Percentiles rank a stretch among this genome's conserved stretches.
Evolutionary conservation across 2,888 invertebrate genomes (phyloP).

Genomic region (Parelbella ahira): DNA sequence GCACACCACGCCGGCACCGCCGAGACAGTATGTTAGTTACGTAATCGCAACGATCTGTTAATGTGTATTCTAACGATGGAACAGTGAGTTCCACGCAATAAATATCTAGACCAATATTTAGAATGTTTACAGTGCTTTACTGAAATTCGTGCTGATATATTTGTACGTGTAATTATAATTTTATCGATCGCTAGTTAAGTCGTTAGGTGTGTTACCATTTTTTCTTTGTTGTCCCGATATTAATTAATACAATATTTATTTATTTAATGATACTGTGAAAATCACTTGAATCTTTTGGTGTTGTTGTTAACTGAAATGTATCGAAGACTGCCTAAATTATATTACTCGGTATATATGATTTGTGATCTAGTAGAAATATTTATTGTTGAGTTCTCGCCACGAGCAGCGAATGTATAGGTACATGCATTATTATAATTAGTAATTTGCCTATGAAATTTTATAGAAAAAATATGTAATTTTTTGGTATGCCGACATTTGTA

Average conservation of each 20-base stretch:
- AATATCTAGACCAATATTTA: constrained; percentile 78
- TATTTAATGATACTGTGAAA: constrained; percentile 64
- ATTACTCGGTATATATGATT: constrained; percentile 68
- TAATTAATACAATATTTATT: constrained; percentile 50
- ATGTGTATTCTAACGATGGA: constrained; percentile 48
- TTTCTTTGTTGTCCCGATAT: constrained; percentile 49
- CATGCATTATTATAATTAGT: constrained; percentile 21
- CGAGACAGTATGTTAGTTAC: constrained; percentile 37
- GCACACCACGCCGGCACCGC: too few relatives aligned
- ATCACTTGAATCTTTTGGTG: constrained; percentile 58
- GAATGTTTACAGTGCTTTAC: constrained; percentile 74
- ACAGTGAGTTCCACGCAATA: constrained; percentile 62
- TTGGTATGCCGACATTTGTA: too few relatives aligned
- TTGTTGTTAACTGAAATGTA: constrained; percentile 68
- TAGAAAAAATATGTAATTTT: constrained; percentile 25
- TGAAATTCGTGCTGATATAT: constrained; percentile 66
- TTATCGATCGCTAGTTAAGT: constrained; percentile 62
- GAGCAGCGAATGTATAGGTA: constrained; percentile 11
- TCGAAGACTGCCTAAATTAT: constrained; percentile 78
- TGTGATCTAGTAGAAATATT: constrained; percentile 56
- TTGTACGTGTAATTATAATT: constrained; percentile 47
- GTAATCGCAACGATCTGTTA: constrained; percentile 58
- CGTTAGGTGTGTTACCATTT: constrained; percentile 71
- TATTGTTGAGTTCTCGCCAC: constrained; percentile 39
- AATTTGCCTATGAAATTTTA: constrained; percentile 24